Conservation (phyloP, 2,888 invertebrate genomes). For the Pecten maximus region DNA sequence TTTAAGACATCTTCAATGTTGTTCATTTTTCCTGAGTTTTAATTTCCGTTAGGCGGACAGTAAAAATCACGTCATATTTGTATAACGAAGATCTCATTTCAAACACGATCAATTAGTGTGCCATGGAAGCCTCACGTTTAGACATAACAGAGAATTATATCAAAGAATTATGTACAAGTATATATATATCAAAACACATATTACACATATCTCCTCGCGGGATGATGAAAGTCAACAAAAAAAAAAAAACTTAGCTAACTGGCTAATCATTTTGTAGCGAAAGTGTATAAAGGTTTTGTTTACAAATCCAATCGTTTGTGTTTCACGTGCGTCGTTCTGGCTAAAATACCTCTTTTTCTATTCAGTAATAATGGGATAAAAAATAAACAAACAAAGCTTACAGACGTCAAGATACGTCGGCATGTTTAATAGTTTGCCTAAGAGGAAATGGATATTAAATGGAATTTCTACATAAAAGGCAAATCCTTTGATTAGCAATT, state of each 20-base stretch:
- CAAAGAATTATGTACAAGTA: too few species aligned
- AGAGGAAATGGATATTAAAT: not conserved
- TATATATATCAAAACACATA: too few species aligned
- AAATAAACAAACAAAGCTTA: not conserved
- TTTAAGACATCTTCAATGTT: too few species aligned
- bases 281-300: not conserved
- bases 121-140: too few species aligned
- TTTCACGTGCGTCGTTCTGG: not conserved
- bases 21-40: too few species aligned
- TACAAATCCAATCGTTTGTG: not conserved
- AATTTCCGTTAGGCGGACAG: too few species aligned
- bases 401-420: not conserved
- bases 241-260: not conserved
- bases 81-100: too few species aligned
- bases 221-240: too few species aligned
- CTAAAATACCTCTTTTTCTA: not conserved
- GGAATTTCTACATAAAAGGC: not conserved
- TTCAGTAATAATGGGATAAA: not conserved
- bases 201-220: too few species aligned
- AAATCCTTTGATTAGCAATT: not conserved
- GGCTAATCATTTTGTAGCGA: not conserved
- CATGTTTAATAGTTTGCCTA: not conserved
- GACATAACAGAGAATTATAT: too few species aligned
- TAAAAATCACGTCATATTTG: too few species aligned
- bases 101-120: too few species aligned